phyloP scores from a whole-genome alignment of 2,888 invertebrate species.

The Phorcus lineatus region DNA sequence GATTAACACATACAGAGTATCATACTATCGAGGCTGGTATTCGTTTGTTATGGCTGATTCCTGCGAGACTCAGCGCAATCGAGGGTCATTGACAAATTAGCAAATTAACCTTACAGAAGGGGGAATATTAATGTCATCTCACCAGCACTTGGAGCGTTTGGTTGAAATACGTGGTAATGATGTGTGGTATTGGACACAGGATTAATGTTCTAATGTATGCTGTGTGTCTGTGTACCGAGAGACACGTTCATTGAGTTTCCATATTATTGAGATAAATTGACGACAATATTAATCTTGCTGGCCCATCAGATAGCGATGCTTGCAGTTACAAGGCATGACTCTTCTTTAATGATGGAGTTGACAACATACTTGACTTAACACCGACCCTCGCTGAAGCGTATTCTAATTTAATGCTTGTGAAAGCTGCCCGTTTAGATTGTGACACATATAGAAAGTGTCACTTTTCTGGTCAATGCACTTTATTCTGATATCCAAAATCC shows the following conservation, averaged over 20 bases:
- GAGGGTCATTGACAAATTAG: slow-evolving; percentile 25
- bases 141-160: neutral
- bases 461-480: too few relatives aligned
- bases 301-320: neutral
- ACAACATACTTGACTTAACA: too few relatives aligned
- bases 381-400: too few relatives aligned
- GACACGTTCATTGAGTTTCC: slow-evolving; percentile 3
- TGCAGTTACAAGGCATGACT: too few relatives aligned
- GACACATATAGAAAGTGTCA: too few relatives aligned
- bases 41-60: slow-evolving; percentile 9
- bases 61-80: neutral
- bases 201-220: slow-evolving; percentile 14
- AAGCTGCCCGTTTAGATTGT: too few relatives aligned
- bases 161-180: slow-evolving; percentile 1
- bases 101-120: slow-evolving; percentile 14
- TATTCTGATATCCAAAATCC: too few relatives aligned
- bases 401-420: too few relatives aligned
- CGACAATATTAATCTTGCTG: slow-evolving; percentile 3
- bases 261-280: slow-evolving; percentile 14
- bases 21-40: neutral
- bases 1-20: slow-evolving; percentile 19
- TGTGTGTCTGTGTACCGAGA: neutral
- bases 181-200: slow-evolving; percentile 14
- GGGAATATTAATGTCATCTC: slow-evolving; percentile 14
- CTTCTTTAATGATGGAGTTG: too few relatives aligned